Base-by-base conservation (phyloP, 2,888 invertebrate genomes). In the Apodemia zela region DNA sequence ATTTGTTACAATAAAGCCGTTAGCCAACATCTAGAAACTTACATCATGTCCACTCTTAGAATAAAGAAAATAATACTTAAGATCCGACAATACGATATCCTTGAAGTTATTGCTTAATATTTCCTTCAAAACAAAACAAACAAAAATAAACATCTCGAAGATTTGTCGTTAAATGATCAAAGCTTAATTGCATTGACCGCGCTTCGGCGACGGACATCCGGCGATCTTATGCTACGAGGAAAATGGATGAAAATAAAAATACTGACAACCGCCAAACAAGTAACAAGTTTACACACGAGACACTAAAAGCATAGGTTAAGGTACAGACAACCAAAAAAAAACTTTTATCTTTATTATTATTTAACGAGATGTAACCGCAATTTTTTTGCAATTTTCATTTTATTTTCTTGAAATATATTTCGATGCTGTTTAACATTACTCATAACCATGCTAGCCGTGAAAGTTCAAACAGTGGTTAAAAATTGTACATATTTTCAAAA, bases 181-280 rank as follows among this genome's bases (percentile, higher is more conserved):
- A 87, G 85, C 85, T 85, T 88, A 87, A 89, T 89, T 88, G 85
- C 87, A 81, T 85, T 84, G 85, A 82, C 84, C 84, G 81, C 76
- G 82, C 81, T 78, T 76, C 77, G 76, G 72, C 71, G 72, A 71
- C 82, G 87, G 88, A 87, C 69, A 75, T 88, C 87, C 87, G 84
- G 80, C 78, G 82, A 82, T 84, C 84, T 79, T 74, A 74, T 76
- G 78, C 81, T 78, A 78, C 82, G 81, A 77, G 81, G 81, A 83
- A 86, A 87, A 84, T 84, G 80, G 84, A 85, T 87, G 80, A 85
- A 85, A 87, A 86, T 83, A 85, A 85, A 87, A 85, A 84, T 71
- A 66, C 67, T 67, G 70, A 69, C 67, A 51, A 51, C 25, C 51
- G 21, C 51, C 25, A 51, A 51, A 51, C 21, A 51, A 51, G 71